Conservation (phyloP, 2,113 vertebrate species). For the Clarias batrachus region DNA sequence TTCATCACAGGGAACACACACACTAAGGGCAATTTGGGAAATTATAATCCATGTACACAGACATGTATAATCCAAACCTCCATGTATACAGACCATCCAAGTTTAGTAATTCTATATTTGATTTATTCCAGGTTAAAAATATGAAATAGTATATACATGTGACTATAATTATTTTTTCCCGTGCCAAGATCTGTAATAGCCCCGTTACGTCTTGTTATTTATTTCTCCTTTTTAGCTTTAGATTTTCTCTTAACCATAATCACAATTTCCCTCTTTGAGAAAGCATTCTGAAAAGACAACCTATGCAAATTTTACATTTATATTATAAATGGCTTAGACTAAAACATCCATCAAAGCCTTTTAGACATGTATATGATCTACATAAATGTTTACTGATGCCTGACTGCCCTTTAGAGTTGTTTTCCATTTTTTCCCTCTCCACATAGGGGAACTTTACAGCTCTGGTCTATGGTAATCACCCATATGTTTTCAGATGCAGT, state of each 20-base stretch:
- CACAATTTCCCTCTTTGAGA: neutral
- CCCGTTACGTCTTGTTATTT: neutral
- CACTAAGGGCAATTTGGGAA: too few species aligned
- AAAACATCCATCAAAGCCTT: neutral
- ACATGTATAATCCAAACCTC: too few species aligned
- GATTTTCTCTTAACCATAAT: neutral
- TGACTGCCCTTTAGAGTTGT: neutral
- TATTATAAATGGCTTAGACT: neutral
- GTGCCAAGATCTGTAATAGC: neutral
- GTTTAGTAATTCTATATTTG: neutral
- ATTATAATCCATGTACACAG: too few species aligned
- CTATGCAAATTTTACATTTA: neutral
- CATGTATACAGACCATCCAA: too few species aligned
- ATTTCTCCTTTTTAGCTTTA: neutral
- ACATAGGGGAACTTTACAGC: neutral
- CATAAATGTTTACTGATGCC: neutral
- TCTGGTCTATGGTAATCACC: neutral
- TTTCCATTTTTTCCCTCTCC: neutral
- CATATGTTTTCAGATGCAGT: slow-evolving; percentile 1
- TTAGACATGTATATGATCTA: neutral
- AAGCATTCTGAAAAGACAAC: neutral
- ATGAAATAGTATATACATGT: neutral
- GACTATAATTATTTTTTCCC: neutral
- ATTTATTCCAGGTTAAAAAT: neutral
- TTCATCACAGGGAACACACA: too few species aligned